Evolutionary conservation across 2,888 invertebrate genomes (phyloP).

Genomic region (Spilarctia lutea): DNA sequence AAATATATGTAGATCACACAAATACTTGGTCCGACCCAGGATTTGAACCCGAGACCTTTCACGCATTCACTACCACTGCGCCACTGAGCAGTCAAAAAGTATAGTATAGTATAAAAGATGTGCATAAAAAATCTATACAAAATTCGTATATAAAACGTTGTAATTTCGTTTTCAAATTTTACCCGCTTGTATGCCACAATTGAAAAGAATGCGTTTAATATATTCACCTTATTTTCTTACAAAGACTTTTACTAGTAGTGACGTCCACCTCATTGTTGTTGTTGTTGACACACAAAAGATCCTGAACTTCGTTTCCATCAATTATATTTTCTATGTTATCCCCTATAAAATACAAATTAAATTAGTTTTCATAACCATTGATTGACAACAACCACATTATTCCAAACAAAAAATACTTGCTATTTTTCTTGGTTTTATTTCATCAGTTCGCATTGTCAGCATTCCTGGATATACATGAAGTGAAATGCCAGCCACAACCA

Average conservation of each 20-base stretch:
- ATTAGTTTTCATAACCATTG: conserved; percentile 28
- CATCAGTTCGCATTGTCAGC: conserved; percentile 82
- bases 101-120: too few species aligned
- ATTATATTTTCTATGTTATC: conserved; percentile 53
- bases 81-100: too few species aligned
- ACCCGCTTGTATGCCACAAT: not conserved
- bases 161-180: not conserved
- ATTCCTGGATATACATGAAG: conserved; percentile 87
- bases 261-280: conserved; percentile 13
- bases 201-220: not conserved
- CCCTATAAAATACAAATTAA: conserved; percentile 56
- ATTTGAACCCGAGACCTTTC: too few species aligned
- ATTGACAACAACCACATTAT: conserved; percentile 10
- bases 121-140: not conserved
- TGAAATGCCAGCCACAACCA: conserved; percentile 87
- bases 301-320: conserved; percentile 56
- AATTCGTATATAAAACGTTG: not conserved
- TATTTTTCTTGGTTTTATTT: conserved; percentile 49
- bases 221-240: conserved; percentile 34
- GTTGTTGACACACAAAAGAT: conserved; percentile 57
- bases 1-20: too few species aligned
- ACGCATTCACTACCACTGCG: too few species aligned
- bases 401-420: conserved; percentile 74
- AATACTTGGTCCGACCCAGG: too few species aligned
- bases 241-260: not conserved